Percentiles rank a stretch among this genome's conserved stretches.
phyloP scores from a whole-genome alignment of 2,888 invertebrate genomes.

The Drosophila trichaetosa region DNA sequence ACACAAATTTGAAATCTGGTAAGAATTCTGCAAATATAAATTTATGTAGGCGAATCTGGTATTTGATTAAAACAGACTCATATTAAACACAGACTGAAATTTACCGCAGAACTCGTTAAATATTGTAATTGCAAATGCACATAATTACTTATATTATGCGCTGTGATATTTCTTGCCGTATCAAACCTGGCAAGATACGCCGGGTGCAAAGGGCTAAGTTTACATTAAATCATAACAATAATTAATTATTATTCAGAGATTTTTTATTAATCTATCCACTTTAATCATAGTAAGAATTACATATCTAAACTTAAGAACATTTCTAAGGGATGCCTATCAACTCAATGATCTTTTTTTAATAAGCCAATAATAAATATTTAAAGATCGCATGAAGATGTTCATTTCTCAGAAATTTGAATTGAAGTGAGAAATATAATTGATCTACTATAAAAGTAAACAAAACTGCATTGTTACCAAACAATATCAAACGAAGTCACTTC shows the following conservation, averaged over 20 bases:
- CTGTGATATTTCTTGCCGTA: not conserved
- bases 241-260: not conserved
- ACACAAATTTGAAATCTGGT: not conserved
- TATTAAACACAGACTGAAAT: not conserved
- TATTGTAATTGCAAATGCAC: not conserved
- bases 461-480: constrained; percentile 52
- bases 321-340: not conserved
- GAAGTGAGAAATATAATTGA: constrained; percentile 25
- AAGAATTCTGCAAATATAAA: not conserved
- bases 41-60: not conserved
- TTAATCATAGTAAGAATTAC: not conserved
- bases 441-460: constrained; percentile 32
- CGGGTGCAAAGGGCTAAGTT: not conserved
- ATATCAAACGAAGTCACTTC: constrained; percentile 54
- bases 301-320: not conserved
- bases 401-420: constrained; percentile 43
- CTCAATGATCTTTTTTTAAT: not conserved
- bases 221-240: not conserved
- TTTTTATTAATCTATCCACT: not conserved
- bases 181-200: not conserved
- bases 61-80: not conserved
- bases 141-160: not conserved
- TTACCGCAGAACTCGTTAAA: not conserved
- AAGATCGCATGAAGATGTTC: constrained; percentile 11
- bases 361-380: not conserved